Evolutionary conservation across 1,140 invertebrate species (phyloP).

Genomic region (Calliphora vicina): DNA sequence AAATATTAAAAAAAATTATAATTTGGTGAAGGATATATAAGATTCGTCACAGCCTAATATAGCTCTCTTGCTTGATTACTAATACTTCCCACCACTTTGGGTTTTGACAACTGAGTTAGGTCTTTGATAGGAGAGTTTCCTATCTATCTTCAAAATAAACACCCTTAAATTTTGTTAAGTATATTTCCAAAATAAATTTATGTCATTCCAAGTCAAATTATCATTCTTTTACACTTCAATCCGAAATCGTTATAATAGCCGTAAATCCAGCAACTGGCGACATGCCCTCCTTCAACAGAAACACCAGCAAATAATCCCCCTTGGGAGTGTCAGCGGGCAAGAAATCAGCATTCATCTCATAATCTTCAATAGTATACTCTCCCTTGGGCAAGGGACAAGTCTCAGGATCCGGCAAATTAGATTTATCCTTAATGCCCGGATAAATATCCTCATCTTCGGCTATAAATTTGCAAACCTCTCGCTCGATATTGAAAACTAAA

Average conservation of each 20-base stretch:
- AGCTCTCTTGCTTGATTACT: no score
- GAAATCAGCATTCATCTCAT: background rate
- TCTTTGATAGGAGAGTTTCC: no score
- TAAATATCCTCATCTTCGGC: slow-evolving; percentile 52
- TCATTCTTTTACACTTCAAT: background rate
- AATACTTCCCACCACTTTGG: no score
- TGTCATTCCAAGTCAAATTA: no score
- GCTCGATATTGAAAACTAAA: slow-evolving; percentile 48
- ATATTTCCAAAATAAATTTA: no score
- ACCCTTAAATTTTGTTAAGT: no score
- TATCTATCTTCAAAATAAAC: no score
- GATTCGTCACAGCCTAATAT: no score
- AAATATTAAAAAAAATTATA: no score
- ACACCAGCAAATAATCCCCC: background rate
- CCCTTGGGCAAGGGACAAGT: slow-evolving; percentile 49
- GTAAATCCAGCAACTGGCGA: background rate
- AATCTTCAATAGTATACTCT: background rate
- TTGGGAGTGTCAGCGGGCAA: background rate
- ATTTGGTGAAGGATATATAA: no score
- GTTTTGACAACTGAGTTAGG: no score
- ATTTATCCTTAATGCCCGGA: slow-evolving; percentile 45
- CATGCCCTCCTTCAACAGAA: background rate
- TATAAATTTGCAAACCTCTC: slow-evolving; percentile 52
- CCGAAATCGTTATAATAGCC: background rate
- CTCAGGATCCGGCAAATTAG: slow-evolving; percentile 47